A percentile compares a stretch with the other conserved stretches of the same genome.
Conservation (phyloP, 2,797 vertebrate genomes). For the Pachyuromys duprasi region DNA sequence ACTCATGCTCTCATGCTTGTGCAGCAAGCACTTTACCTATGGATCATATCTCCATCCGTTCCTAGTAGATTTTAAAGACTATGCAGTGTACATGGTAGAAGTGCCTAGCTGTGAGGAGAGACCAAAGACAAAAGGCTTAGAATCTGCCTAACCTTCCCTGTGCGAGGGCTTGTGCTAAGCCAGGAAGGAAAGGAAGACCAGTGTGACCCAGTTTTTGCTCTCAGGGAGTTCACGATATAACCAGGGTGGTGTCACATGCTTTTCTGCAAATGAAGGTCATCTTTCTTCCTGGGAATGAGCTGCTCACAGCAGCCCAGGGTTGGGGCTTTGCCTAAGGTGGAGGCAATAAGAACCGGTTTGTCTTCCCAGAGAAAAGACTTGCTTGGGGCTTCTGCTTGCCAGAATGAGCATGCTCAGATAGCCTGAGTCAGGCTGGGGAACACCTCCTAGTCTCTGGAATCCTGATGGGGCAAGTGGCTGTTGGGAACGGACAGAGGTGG, state of each 20-base stretch:
- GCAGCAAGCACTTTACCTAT: not conserved
- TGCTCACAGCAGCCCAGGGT: not conserved
- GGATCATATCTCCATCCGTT: not conserved
- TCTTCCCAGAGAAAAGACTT: slow-evolving; percentile 67
- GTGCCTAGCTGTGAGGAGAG: slow-evolving; percentile 7
- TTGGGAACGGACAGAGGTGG: not conserved
- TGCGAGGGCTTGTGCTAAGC: not conserved
- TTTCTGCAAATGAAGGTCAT: not conserved
- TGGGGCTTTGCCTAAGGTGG: slow-evolving; percentile 49
- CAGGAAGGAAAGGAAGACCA: not conserved
- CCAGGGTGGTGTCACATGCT: not conserved
- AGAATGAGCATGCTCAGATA: not conserved
- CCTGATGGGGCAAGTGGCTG: not conserved
- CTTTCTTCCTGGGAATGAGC: slow-evolving; percentile 45
- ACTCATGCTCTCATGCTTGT: not conserved
- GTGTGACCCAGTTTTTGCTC: not conserved
- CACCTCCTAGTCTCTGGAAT: slow-evolving; percentile 56
- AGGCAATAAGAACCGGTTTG: slow-evolving; percentile 67
- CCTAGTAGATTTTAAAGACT: not conserved
- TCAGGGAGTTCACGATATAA: not conserved
- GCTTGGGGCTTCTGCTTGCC: slow-evolving; percentile 25
- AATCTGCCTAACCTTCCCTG: not conserved
- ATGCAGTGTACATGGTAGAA: not conserved
- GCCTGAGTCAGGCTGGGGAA: slow-evolving; percentile 56
- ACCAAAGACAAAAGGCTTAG: slow-evolving; percentile 7